Base-by-base conservation (phyloP, 2,797 vertebrate genomes). In the Sardinella longiceps region DNA sequence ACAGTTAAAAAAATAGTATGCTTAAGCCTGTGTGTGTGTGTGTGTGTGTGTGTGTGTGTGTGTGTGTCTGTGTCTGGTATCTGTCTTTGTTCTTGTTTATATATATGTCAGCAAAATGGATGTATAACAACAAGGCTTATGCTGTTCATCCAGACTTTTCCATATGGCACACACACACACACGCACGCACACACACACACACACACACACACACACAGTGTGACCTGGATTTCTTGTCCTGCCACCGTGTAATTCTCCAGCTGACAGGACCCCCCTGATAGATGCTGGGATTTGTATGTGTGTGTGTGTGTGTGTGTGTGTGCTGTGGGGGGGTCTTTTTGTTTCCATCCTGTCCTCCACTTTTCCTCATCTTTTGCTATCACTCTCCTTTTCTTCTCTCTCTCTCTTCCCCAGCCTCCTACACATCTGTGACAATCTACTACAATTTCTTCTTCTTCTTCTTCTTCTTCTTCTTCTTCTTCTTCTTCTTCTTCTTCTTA, bases 191-290 rank as follows among this genome's bases (percentile, higher is more conserved):
- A 70, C 63, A 81, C 33, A 81, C 82, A 46, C 84, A 85, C 30
- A 48, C 45, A 51, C 77, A 81, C 70, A 83, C 25, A 53, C 50
- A 80, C 74, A 84, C 81, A 83, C 51, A 30, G 80, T 86, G 58
- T 89, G 88, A 87, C 87, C 87, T 86, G 84, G 81, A 88, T 88
- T 90, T 83, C 80, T 56, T 81, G 81, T 82, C 87, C 66, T 45
- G 81, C 85, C 81, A 83, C 85, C 82, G 70, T 89, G 84, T 81
- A 84, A 85, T 88, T 85, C 82, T 85, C 85, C 86, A 88, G 84
- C 82, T 88, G 86, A 91, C 83, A 77, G 85, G 80, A 83, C 82
- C 84, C 84, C 86, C 85, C 84, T 74, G 37, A 43, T 83, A 46
- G 63, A 83, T 48, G 46, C n/a, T 53, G 15, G 9, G 48, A n/a